Conservation (phyloP, 2,113 vertebrate genomes). For the Puntigrus tetrazona region DNA sequence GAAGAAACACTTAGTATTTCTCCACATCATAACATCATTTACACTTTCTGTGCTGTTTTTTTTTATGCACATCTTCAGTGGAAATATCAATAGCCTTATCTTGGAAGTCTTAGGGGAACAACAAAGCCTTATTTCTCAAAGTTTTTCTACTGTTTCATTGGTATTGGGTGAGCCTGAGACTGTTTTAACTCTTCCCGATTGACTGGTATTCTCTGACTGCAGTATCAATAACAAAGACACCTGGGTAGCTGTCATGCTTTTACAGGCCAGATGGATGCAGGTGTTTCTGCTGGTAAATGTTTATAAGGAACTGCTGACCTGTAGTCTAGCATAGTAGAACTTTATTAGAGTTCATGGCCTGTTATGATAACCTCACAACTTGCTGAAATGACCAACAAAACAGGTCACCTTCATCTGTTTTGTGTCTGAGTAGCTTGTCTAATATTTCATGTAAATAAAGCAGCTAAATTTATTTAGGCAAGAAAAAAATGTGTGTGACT, state of each 20-base stretch:
- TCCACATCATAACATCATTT: too few relatives aligned
- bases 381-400: neutral
- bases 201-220: slow-evolving; percentile 32
- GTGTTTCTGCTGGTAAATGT: slow-evolving; percentile 24
- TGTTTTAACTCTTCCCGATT: slow-evolving; percentile 25
- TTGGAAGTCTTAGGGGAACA: neutral
- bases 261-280: slow-evolving; percentile 33
- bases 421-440: neutral
- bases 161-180: neutral
- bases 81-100: neutral
- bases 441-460: neutral
- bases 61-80: neutral
- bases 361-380: neutral
- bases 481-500: neutral
- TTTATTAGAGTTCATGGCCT: slow-evolving; percentile 19
- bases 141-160: neutral
- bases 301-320: slow-evolving; percentile 16
- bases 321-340: neutral
- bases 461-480: neutral
- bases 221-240: slow-evolving; percentile 38
- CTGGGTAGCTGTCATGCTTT: slow-evolving; percentile 29
- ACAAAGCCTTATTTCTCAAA: neutral
- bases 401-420: neutral
- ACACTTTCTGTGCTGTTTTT: neutral
- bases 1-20: neutral